Conservation (phyloP, 2,888 invertebrate genomes). For the Leptothorax acervorum region DNA sequence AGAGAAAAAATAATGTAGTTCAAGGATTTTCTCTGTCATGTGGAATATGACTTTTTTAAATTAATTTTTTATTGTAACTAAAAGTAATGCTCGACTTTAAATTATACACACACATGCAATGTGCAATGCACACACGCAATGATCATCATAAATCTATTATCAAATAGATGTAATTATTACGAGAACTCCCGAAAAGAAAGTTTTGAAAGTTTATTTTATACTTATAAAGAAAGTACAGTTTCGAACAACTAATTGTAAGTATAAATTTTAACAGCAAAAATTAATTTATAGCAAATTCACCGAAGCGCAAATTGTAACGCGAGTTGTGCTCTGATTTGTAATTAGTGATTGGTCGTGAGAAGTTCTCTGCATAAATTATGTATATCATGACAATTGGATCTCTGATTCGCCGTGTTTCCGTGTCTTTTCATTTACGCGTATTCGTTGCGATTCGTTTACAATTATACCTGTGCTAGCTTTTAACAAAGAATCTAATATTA, state of each 20-base stretch:
- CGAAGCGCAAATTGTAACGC: not conserved
- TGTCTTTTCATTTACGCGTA: not conserved
- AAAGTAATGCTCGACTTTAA: not conserved
- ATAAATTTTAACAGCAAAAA: not conserved
- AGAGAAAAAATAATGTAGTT: conserved; percentile 9
- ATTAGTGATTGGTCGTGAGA: not conserved
- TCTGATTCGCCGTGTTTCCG: not conserved
- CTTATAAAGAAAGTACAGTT: not conserved
- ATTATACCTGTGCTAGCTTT: conserved; percentile 4
- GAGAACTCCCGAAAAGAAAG: not conserved
- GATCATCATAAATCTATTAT: not conserved
- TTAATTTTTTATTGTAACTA: not conserved
- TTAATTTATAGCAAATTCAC: not conserved
- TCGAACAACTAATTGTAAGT: too few relatives aligned
- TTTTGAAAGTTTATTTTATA: not conserved
- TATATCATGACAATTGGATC: not conserved
- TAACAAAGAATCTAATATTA: not conserved
- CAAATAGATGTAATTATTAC: not conserved
- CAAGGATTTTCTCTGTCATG: not conserved
- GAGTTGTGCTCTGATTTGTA: not conserved
- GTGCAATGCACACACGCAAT: too few relatives aligned
- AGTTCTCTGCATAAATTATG: not conserved
- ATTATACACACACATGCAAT: not conserved
- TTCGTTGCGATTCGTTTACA: conserved; percentile 2
- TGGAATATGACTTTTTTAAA: not conserved